Conservation (phyloP, 2,113 vertebrate species). For the Natator depressus region DNA sequence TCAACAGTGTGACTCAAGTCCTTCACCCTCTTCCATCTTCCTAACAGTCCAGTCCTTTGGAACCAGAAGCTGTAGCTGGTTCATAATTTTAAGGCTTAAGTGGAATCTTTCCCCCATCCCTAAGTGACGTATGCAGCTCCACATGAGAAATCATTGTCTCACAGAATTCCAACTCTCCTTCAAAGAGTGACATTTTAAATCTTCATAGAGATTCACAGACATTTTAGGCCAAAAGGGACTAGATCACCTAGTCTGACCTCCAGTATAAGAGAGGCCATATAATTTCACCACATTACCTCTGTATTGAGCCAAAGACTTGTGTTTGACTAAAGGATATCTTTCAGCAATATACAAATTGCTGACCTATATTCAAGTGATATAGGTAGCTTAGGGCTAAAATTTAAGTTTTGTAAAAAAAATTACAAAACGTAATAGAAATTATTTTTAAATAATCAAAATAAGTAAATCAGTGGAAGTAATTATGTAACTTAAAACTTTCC, state of each 20-base stretch:
- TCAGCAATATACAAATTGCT: neutral
- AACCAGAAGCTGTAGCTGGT: neutral
- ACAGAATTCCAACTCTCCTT: neutral
- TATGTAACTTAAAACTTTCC: neutral
- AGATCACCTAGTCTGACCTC: neutral
- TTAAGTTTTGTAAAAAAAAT: neutral
- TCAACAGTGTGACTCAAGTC: neutral
- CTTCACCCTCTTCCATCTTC: neutral
- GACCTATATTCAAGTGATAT: neutral
- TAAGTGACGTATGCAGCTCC: neutral
- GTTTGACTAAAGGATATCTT: neutral
- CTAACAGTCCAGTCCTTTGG: neutral
- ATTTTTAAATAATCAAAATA: neutral
- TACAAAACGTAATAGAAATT: rapidly evolving
- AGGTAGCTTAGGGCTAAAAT: neutral
- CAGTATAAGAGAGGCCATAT: neutral
- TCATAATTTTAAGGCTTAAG: neutral
- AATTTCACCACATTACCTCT: neutral
- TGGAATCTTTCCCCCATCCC: neutral
- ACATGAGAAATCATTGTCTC: neutral
- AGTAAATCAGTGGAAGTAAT: neutral
- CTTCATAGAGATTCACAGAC: neutral
- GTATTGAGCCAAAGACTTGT: neutral
- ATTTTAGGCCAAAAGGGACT: neutral
- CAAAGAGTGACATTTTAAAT: neutral